Conservation (phyloP, 2,797 vertebrate species). For the Danio tinwini region DNA sequence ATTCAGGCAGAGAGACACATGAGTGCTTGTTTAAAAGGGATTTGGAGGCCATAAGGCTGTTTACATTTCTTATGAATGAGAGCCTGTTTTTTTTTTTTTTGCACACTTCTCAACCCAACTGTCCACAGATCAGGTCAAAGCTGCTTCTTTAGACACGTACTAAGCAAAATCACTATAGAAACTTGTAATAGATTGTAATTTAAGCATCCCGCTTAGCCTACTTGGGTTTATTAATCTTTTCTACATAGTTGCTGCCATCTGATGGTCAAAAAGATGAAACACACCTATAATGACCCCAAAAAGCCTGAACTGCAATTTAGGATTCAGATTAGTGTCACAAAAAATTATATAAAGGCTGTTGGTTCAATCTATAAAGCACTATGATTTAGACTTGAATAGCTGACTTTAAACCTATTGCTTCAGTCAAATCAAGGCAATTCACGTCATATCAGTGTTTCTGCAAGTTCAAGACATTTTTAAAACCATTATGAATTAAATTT, state of each 20-base stretch:
- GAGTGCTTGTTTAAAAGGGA: not conserved
- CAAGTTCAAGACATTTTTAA: too few relatives aligned
- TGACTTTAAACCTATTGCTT: too few relatives aligned
- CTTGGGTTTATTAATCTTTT: not conserved
- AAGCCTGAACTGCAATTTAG: not conserved
- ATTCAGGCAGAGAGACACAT: not conserved
- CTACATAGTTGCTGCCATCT: not conserved
- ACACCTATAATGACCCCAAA: not conserved
- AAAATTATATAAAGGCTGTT: too few relatives aligned
- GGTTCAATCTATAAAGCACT: too few relatives aligned
- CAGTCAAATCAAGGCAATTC: too few relatives aligned
- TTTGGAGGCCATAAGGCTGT: slow-evolving; percentile 1
- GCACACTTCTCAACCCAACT: too few relatives aligned
- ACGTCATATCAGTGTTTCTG: too few relatives aligned
- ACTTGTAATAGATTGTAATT: not conserved
- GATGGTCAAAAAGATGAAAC: not conserved
- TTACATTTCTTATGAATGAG: slow-evolving; percentile 47
- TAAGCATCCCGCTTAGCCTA: not conserved
- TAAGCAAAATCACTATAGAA: not conserved
- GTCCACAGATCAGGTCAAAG: not conserved
- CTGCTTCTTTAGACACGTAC: not conserved
- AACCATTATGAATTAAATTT: too few relatives aligned
- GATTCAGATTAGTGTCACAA: too few relatives aligned
- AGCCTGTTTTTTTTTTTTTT: slow-evolving; percentile 41
- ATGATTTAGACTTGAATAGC: too few relatives aligned